Conservation (phyloP, 2,113 vertebrate species). For the Centropristis striata region DNA sequence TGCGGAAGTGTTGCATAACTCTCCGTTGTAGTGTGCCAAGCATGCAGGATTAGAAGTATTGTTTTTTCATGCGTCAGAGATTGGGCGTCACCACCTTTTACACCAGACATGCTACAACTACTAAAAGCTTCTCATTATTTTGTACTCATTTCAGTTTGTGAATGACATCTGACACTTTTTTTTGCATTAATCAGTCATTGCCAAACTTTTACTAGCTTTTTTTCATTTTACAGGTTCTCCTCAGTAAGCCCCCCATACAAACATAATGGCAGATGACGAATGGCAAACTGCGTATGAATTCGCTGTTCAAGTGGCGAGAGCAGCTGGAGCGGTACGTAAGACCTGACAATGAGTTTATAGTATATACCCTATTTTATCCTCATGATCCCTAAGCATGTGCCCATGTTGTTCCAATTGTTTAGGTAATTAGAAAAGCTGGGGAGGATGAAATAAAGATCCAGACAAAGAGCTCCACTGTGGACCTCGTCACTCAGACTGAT, state of each 20-base stretch:
- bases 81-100: not conserved
- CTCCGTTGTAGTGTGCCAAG: conserved; percentile 26
- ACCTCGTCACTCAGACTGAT: conserved; percentile 95
- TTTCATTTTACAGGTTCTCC: conserved; percentile 19
- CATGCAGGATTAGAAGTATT: not conserved
- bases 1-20: conserved; percentile 25
- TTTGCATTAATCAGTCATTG: not conserved
- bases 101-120: too few relatives aligned
- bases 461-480: conserved; percentile 94
- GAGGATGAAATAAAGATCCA: conserved; percentile 89
- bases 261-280: conserved; percentile 69
- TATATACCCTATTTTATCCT: not conserved
- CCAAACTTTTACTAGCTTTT: conserved; percentile 15
- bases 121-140: not conserved
- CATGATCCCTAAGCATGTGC: not conserved
- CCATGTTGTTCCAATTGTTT: not conserved
- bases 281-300: conserved; percentile 80
- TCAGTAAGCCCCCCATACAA: not conserved
- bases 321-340: conserved; percentile 79
- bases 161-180: not conserved
- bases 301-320: conserved; percentile 80
- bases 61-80: not conserved
- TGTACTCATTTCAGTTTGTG: not conserved
- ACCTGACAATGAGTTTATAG: not conserved
- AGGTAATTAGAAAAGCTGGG: conserved; percentile 91